A percentile compares a stretch with the other conserved stretches of the same genome.
Conservation (phyloP, 2,797 vertebrate species). For the Chromobotia macracanthus region DNA sequence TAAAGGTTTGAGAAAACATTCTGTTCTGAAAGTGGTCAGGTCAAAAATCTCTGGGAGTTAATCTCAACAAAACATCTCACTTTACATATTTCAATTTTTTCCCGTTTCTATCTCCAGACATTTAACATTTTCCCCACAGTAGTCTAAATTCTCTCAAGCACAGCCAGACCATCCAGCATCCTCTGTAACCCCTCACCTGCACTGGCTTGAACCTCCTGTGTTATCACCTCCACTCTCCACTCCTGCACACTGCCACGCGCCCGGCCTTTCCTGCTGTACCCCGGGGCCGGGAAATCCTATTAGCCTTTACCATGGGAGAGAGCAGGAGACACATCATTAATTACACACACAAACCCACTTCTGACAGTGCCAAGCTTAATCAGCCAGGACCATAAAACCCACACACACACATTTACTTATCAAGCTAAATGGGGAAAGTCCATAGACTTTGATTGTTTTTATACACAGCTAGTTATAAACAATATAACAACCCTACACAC, state of each 20-base stretch:
- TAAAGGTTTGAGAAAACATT: background rate
- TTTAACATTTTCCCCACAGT: constrained; percentile 13
- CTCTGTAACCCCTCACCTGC: constrained; percentile 24
- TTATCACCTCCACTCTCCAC: constrained; percentile 41
- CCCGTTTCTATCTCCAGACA: background rate
- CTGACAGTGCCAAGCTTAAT: constrained; percentile 64
- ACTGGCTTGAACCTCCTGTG: constrained; percentile 24
- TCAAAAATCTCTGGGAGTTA: no score
- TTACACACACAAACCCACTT: constrained; percentile 79
- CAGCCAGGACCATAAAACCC: constrained; percentile 54
- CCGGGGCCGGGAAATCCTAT: constrained; percentile 91
- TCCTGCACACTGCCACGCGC: constrained; percentile 54
- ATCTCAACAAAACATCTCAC: background rate
- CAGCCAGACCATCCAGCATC: constrained; percentile 16
- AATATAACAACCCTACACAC: no score
- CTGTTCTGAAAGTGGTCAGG: no score
- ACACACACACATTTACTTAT: constrained; percentile 39
- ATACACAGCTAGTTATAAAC: no score
- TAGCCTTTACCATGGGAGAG: constrained; percentile 77
- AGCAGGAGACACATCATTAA: constrained; percentile 86
- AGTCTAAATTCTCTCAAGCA: background rate
- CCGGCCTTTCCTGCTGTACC: constrained; percentile 67
- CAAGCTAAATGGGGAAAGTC: no score
- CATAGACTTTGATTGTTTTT: no score
- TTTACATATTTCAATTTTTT: background rate